These are phyloP conservation scores for Psilopogon haemacephalus DNA, from an alignment of 2,113 vertebrate genomes.

Conservation along the genomic window DNA sequence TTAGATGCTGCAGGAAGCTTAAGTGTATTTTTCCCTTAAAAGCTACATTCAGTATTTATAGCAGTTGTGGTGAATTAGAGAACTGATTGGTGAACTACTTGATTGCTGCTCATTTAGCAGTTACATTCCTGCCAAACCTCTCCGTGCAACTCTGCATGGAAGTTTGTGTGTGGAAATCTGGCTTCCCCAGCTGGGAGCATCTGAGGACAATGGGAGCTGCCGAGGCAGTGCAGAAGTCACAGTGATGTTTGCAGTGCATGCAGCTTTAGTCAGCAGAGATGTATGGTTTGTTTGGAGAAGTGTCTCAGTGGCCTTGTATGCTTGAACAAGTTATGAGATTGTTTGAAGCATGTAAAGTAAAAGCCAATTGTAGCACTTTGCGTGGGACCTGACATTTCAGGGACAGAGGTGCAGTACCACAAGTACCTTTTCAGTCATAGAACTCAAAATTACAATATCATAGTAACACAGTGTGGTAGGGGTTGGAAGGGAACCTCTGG, in stretches of 20 bases:
- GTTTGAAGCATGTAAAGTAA: background rate
- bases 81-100: conserved; percentile 45
- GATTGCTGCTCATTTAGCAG: conserved; percentile 46
- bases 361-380: rapidly evolving
- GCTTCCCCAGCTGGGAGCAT: background rate
- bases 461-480: too few species aligned
- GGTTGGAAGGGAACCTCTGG: too few species aligned
- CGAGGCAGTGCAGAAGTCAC: background rate
- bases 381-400: background rate
- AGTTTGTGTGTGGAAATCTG: background rate
- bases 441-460: background rate
- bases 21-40: conserved; percentile 35
- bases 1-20: conserved; percentile 40
- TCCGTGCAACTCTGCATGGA: background rate
- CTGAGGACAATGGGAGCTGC: background rate
- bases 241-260: background rate
- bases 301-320: rapidly evolving
- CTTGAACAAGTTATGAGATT: background rate
- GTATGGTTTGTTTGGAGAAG: background rate
- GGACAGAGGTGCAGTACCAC: background rate
- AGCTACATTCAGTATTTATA: conserved; percentile 47
- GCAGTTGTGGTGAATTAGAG: conserved; percentile 49
- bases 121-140: background rate
- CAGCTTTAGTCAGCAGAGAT: background rate
- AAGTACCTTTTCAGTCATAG: background rate